Conservation (phyloP, 1,140 invertebrate species). For the Drosophila lowei region DNA sequence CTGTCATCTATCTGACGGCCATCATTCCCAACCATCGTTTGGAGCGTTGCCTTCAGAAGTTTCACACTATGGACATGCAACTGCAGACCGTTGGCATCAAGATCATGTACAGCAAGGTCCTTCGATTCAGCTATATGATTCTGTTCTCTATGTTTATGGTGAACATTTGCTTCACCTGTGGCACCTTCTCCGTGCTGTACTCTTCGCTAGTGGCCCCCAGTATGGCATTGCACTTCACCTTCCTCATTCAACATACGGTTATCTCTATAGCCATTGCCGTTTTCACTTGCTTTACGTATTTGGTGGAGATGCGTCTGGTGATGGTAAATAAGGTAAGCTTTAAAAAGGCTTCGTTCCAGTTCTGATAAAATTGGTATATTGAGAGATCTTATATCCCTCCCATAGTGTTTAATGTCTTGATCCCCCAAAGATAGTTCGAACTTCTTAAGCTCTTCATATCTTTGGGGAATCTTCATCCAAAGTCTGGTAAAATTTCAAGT, state of each 20-base stretch:
- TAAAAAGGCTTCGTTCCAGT: background rate
- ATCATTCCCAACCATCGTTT: slow-evolving; percentile 71
- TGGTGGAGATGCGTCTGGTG: slow-evolving; percentile 70
- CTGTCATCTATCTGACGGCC: slow-evolving; percentile 74
- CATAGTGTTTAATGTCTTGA: no score
- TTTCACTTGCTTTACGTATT: slow-evolving; percentile 70
- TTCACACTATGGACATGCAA: slow-evolving; percentile 67
- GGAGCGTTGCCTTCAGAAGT: slow-evolving; percentile 63
- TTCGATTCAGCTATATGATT: slow-evolving; percentile 66
- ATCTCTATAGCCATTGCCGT: slow-evolving; percentile 64
- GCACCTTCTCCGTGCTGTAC: slow-evolving; percentile 65
- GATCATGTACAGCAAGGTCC: slow-evolving; percentile 77
- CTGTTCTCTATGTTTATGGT: slow-evolving; percentile 60
- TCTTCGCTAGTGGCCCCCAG: slow-evolving; percentile 50
- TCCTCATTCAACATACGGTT: slow-evolving; percentile 74
- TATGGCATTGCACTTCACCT: slow-evolving; percentile 64
- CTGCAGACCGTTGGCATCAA: slow-evolving; percentile 70
- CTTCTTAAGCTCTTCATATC: no score
- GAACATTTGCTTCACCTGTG: slow-evolving; percentile 51
- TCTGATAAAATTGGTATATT: background rate
- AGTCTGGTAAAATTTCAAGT: no score
- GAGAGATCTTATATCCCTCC: background rate
- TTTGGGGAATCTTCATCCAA: no score
- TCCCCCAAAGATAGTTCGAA: no score
- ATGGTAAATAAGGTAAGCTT: slow-evolving; percentile 77